Percentiles rank a stretch among this genome's conserved stretches.
Evolutionary conservation across 2,888 invertebrate genomes (phyloP).

Genomic region (Microctonus aethiopoides): DNA sequence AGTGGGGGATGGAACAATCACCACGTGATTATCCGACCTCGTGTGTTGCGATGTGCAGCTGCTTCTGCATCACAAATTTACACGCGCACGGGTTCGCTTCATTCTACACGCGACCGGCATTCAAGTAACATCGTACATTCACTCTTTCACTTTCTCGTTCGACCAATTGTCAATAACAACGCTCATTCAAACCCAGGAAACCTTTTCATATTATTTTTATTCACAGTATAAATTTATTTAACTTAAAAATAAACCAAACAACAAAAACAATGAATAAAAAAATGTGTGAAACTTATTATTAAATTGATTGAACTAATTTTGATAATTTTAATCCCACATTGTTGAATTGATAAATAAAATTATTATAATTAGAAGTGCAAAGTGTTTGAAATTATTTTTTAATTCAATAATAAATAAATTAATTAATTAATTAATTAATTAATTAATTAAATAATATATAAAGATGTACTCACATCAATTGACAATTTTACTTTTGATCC

Average conservation of each 20-base stretch:
- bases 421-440: too few species aligned
- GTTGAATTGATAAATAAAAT: background rate
- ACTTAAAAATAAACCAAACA: background rate
- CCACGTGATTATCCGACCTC: conserved; percentile 53
- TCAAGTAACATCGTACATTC: conserved; percentile 45
- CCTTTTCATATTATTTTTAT: too few species aligned
- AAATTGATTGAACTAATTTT: background rate
- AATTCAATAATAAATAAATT: background rate
- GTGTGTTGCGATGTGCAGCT: conserved; percentile 38
- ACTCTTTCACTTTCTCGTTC: background rate
- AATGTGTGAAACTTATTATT: background rate
- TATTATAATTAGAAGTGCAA: background rate
- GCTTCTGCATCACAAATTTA: conserved; percentile 46
- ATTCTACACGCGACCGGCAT: conserved; percentile 53
- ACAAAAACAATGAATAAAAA: background rate
- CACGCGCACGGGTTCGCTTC: conserved; percentile 51
- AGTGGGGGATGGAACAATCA: conserved; percentile 46
- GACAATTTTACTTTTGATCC: background rate
- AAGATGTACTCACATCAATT: background rate
- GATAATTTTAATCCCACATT: background rate
- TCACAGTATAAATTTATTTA: too few species aligned
- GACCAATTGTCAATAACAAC: background rate
- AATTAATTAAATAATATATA: background rate
- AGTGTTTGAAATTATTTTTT: background rate
- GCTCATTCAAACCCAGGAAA: too few species aligned